Evolutionary conservation across 92 coral and sea anemone species (phyloP).

Genomic region (Epizoanthus scotinus): DNA sequence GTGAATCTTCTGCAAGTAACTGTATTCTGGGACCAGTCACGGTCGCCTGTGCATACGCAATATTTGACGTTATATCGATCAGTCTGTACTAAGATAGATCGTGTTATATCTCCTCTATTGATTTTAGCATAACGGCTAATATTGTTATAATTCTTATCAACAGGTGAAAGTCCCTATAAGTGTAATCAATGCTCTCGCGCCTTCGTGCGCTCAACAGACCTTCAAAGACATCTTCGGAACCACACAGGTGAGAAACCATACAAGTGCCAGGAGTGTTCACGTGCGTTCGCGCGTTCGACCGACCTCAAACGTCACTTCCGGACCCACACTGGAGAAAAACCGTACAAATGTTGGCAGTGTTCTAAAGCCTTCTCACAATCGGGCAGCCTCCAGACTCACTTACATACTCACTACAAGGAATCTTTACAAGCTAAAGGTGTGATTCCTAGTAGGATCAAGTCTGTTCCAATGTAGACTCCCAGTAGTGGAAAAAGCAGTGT

Average conservation of each 20-base stretch:
- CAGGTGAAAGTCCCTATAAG: conserved; percentile 99
- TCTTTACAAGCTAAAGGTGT: conserved; percentile 90
- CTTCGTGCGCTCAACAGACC: conserved; percentile 99
- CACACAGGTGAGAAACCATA: conserved; percentile 99
- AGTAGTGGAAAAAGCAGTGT: neutral
- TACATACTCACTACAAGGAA: conserved; percentile 94
- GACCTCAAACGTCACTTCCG: conserved; percentile 98
- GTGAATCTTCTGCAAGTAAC: too few relatives aligned
- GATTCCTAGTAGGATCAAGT: conserved; percentile 45
- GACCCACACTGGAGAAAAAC: conserved; percentile 97
- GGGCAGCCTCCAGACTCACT: conserved; percentile 93
- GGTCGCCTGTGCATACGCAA: too few relatives aligned
- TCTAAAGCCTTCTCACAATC: conserved; percentile 98
- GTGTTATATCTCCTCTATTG: too few relatives aligned
- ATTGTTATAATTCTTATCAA: neutral
- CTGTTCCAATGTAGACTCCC: neutral
- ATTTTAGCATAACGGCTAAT: too few relatives aligned
- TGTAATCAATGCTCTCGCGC: conserved; percentile 99
- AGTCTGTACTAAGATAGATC: too few relatives aligned
- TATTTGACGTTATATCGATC: too few relatives aligned
- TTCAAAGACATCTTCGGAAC: conserved; percentile 93
- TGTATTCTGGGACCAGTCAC: too few relatives aligned
- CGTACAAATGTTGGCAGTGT: conserved; percentile 99
- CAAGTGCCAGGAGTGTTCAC: conserved; percentile 92
- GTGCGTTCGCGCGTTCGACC: conserved; percentile 99